Percentiles rank a stretch among this genome's conserved stretches.
Conservation (phyloP, 1,140 invertebrate species). For the Euwallacea similis region DNA sequence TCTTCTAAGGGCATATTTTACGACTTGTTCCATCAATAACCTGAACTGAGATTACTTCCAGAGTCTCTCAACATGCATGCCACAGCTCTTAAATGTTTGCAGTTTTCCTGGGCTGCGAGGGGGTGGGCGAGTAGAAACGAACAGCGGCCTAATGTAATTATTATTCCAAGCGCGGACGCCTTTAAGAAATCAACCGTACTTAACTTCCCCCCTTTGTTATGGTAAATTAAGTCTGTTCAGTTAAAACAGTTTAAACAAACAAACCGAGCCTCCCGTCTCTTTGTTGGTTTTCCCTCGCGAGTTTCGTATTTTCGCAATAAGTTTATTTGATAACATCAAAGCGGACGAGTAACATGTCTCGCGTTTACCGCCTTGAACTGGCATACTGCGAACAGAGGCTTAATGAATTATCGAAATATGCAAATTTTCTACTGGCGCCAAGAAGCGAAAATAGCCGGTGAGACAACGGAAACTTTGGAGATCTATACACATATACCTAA, state of each 20-base stretch:
- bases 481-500: no score
- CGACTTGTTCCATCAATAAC: no score
- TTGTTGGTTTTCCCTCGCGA: conserved; percentile 8
- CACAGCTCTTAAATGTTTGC: background rate
- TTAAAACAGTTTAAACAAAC: conserved; percentile 23
- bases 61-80: background rate
- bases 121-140: background rate
- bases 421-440: background rate
- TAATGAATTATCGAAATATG: conserved; percentile 1
- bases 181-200: conserved; percentile 28
- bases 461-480: no score
- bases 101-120: background rate
- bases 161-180: conserved; percentile 14
- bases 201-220: conserved; percentile 23
- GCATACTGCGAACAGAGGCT: background rate
- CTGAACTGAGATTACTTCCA: background rate
- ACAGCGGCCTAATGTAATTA: conserved; percentile 13
- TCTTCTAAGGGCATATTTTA: no score
- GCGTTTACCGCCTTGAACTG: background rate
- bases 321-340: conserved; percentile 17
- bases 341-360: background rate
- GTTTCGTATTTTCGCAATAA: conserved; percentile 12
- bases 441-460: no score
- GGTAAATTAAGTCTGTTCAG: conserved; percentile 26
- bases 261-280: conserved; percentile 1